phyloP scores from a whole-genome alignment of 2,797 vertebrate species.

The Parauchenoglanis ngamensis region DNA sequence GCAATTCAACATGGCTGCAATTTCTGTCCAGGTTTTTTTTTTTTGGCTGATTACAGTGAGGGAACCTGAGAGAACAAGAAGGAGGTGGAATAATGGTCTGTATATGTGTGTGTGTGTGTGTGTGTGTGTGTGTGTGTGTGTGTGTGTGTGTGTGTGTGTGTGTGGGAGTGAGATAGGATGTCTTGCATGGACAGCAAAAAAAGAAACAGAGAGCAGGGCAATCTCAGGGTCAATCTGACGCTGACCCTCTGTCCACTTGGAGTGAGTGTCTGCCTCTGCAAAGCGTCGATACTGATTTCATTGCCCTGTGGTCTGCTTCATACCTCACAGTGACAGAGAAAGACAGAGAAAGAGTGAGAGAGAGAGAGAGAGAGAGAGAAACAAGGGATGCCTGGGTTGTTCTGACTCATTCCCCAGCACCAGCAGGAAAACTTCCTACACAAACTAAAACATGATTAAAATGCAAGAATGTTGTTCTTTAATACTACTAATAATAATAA shows the following conservation, averaged over 20 bases:
- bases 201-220: conserved; percentile 29
- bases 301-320: background rate
- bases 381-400: conserved; percentile 55
- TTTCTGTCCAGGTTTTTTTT: background rate
- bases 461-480: background rate
- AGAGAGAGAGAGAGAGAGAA: background rate
- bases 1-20: background rate
- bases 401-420: conserved; percentile 68
- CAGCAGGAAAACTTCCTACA: conserved; percentile 31
- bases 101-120: conserved; percentile 25
- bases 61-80: conserved; percentile 5
- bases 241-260: conserved; percentile 28
- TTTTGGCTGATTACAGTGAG: conserved; percentile 3
- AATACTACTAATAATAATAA: background rate
- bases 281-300: conserved; percentile 32
- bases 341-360: conserved; percentile 2
- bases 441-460: background rate
- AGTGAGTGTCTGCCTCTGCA: conserved; percentile 29
- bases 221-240: conserved; percentile 42
- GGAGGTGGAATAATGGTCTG: conserved; percentile 30
- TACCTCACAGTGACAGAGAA: background rate
- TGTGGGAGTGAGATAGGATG: conserved; percentile 43
- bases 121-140: conserved; percentile 27
- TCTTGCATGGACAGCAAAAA: conserved; percentile 39
- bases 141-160: conserved; percentile 24